Percentiles rank a stretch among this genome's conserved stretches.
These are phyloP conservation scores for Dryobates pubescens DNA, from an alignment of 2,797 vertebrate species.

Conservation along the genomic window DNA sequence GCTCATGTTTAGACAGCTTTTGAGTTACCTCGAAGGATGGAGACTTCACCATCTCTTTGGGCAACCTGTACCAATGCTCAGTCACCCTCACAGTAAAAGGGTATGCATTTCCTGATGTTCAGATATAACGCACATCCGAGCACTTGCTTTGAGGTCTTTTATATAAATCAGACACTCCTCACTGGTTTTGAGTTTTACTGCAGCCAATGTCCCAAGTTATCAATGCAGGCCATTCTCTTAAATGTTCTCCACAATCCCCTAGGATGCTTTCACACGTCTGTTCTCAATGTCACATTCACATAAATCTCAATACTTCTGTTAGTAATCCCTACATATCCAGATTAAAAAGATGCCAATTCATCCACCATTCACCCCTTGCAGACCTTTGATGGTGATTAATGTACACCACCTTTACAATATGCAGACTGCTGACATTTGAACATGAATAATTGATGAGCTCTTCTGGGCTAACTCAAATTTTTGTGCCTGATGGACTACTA, in stretches of 20 bases:
- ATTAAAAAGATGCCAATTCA: background rate
- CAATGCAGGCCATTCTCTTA: background rate
- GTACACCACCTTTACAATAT: background rate
- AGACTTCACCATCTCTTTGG: background rate
- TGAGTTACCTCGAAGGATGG: background rate
- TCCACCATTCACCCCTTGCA: background rate
- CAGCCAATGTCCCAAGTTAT: background rate
- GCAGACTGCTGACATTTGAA: background rate
- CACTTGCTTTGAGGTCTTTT: background rate
- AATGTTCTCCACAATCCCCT: background rate
- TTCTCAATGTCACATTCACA: background rate
- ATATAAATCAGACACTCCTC: background rate
- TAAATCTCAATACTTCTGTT: background rate
- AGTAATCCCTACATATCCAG: background rate
- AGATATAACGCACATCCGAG: background rate
- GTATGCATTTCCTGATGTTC: background rate
- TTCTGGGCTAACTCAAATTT: background rate
- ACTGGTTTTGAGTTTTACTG: background rate
- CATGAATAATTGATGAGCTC: background rate
- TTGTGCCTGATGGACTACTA: background rate
- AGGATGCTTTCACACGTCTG: background rate
- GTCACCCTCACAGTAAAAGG: background rate
- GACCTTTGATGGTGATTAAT: background rate
- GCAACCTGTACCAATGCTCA: background rate
- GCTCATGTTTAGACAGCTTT: accelerated